Conservation (phyloP, 2,888 invertebrate genomes). For the Megastigmus dorsalis region DNA sequence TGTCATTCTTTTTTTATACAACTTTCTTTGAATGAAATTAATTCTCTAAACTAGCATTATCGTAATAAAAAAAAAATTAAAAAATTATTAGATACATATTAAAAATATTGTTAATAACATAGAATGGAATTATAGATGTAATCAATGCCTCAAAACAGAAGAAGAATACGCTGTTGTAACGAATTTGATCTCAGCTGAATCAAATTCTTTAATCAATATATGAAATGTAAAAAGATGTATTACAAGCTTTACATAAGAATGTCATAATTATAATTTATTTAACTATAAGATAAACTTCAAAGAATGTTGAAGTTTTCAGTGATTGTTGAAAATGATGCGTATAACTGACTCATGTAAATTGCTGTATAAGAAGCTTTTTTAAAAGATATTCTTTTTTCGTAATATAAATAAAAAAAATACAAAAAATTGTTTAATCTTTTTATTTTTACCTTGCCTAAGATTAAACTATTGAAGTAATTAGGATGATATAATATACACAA, state of each 20-base stretch:
- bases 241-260: conserved; percentile 50
- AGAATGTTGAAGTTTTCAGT: conserved; percentile 46
- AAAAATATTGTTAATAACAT: conserved; percentile 48
- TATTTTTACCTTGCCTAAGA: no score
- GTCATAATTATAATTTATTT: conserved; percentile 52
- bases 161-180: conserved; percentile 34
- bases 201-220: conserved; percentile 49
- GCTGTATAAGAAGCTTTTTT: conserved; percentile 56
- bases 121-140: conserved; percentile 46
- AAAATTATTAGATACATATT: conserved; percentile 41
- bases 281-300: conserved; percentile 45
- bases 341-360: conserved; percentile 53
- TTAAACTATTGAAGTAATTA: no score
- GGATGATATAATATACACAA: background rate
- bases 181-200: conserved; percentile 43
- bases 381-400: conserved; percentile 53
- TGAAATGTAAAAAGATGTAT: conserved; percentile 54
- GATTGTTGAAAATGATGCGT: conserved; percentile 52
- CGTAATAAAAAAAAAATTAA: conserved; percentile 32
- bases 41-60: conserved; percentile 40
- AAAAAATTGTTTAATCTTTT: conserved; percentile 6
- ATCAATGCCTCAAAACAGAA: conserved; percentile 32
- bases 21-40: conserved; percentile 40
- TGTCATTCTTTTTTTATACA: conserved; percentile 40
- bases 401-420: conserved; percentile 49